Conservation (phyloP, 2,113 vertebrate genomes). For the Gnathonemus echidnorhynchus region DNA sequence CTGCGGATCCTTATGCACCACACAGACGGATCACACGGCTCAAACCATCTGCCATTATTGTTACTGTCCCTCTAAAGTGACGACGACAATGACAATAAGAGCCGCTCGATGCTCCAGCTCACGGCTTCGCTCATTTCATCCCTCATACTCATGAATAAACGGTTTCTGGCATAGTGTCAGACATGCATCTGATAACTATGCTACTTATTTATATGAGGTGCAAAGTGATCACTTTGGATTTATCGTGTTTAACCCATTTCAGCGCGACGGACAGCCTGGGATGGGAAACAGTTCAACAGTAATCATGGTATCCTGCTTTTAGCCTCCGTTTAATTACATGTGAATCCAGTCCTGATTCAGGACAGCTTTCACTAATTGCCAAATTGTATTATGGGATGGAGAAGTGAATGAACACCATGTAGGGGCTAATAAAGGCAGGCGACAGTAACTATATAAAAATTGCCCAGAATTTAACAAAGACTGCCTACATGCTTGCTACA, state of each 20-base stretch:
- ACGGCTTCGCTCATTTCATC: background rate
- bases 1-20: background rate
- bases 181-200: background rate
- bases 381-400: background rate
- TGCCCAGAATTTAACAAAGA: background rate
- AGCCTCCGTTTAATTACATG: background rate
- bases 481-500: background rate
- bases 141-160: background rate
- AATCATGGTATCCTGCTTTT: background rate
- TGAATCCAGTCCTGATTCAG: background rate
- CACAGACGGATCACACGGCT: background rate
- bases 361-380: background rate
- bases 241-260: background rate
- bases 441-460: background rate
- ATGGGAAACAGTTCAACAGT: background rate
- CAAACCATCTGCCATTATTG: slow-evolving; percentile 1
- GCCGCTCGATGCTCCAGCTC: background rate
- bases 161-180: background rate
- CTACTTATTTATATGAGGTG: background rate
- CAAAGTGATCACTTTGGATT: background rate
- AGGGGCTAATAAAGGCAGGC: background rate
- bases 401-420: background rate
- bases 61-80: background rate
- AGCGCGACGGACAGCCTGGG: background rate
- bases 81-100: background rate